A percentile compares a stretch with the other conserved stretches of the same genome.
Conservation (phyloP, 2,113 vertebrate genomes). For the Tragelaphus scriptus region DNA sequence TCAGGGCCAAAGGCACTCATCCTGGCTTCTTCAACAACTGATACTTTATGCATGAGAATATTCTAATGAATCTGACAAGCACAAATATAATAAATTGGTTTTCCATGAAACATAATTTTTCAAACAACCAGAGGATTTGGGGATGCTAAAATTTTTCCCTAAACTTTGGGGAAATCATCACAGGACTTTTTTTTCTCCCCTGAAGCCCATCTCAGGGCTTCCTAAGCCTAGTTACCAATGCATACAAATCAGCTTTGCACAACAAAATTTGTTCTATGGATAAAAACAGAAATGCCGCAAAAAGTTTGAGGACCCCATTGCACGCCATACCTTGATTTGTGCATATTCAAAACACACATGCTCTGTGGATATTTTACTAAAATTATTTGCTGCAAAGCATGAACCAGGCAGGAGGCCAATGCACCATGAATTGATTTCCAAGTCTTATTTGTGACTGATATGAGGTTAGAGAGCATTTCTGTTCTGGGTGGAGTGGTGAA, state of each 20-base stretch:
- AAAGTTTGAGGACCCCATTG: constrained; percentile 64
- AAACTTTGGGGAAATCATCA: neutral
- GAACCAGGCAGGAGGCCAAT: constrained; percentile 76
- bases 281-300: constrained; percentile 52
- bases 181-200: neutral
- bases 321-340: constrained; percentile 60
- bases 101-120: constrained; percentile 34
- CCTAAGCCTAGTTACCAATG: constrained; percentile 51
- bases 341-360: constrained; percentile 76
- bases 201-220: neutral
- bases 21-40: neutral
- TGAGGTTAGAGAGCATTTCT: constrained; percentile 75
- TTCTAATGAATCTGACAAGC: constrained; percentile 45
- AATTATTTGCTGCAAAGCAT: constrained; percentile 78
- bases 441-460: constrained; percentile 79
- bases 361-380: constrained; percentile 76
- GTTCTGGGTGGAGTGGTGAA: constrained; percentile 70
- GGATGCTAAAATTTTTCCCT: constrained; percentile 15
- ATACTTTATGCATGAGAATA: constrained; percentile 36
- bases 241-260: constrained; percentile 63
- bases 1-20: constrained; percentile 8
- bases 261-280: constrained; percentile 48
- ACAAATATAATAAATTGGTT: constrained; percentile 39
- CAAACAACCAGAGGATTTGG: neutral
- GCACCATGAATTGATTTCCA: constrained; percentile 77